A percentile compares a stretch with the other conserved stretches of the same genome.
These are phyloP conservation scores for Spermophilus dauricus DNA, from an alignment of 2,113 vertebrate genomes.

Conservation along the genomic window DNA sequence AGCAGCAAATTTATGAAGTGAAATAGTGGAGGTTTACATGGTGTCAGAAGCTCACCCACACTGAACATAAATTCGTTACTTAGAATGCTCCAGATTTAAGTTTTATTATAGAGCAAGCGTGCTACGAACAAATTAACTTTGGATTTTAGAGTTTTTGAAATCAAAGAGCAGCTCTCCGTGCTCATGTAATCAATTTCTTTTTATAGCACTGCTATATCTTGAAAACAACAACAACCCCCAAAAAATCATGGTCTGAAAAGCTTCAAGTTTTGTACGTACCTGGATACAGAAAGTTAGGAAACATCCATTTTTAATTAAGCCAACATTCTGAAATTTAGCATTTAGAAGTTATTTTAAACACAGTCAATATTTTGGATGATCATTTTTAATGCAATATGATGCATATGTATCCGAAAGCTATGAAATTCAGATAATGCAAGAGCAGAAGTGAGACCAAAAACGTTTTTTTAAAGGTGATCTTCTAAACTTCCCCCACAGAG, in stretches of 20 bases:
- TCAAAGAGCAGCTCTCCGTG: not conserved
- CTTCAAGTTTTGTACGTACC: not conserved
- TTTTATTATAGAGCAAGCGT: slow-evolving; percentile 26
- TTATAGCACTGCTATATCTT: not conserved
- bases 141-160: slow-evolving; percentile 43
- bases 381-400: not conserved
- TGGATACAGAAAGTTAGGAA: slow-evolving; percentile 28
- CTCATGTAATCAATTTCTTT: not conserved
- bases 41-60: slow-evolving; percentile 41
- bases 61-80: slow-evolving; percentile 24
- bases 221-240: not conserved
- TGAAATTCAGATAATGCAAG: not conserved
- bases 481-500: not conserved
- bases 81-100: slow-evolving; percentile 49
- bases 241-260: not conserved
- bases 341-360: slow-evolving; percentile 56
- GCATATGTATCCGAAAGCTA: not conserved
- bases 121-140: slow-evolving; percentile 46
- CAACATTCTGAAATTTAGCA: not conserved
- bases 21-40: slow-evolving; percentile 46
- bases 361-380: not conserved
- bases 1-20: slow-evolving; percentile 59
- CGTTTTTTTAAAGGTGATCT: not conserved
- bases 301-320: slow-evolving; percentile 34
- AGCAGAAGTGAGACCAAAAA: not conserved